These are phyloP conservation scores for Mesorhabditis spiculigera DNA, from an alignment of 2,888 invertebrate genomes.

Conservation along the genomic window DNA sequence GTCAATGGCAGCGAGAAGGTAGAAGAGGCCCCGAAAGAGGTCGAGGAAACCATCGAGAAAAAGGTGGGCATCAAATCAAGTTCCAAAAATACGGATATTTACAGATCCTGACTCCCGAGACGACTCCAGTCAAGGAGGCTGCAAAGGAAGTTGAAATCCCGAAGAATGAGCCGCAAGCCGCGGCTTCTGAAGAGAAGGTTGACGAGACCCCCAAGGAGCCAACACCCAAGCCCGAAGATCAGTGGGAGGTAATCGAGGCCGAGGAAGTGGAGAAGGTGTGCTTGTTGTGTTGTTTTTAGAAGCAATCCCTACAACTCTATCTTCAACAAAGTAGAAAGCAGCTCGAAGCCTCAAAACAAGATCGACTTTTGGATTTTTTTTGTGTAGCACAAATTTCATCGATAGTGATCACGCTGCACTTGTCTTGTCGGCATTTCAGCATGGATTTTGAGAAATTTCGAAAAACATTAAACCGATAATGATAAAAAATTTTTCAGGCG, in stretches of 20 bases:
- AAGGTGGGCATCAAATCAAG: background rate
- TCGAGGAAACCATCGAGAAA: background rate
- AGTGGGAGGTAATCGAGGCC: slow-evolving; percentile 21
- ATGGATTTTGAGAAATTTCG: too few species aligned
- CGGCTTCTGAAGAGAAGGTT: slow-evolving; percentile 7
- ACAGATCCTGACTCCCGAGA: slow-evolving; percentile 7
- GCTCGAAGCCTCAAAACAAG: too few species aligned
- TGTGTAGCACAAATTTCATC: too few species aligned
- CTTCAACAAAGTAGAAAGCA: too few species aligned
- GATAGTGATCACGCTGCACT: too few species aligned
- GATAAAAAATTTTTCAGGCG: slow-evolving; percentile 3
- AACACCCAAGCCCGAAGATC: slow-evolving; percentile 8
- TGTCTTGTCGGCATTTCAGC: too few species aligned
- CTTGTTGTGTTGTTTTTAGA: too few species aligned
- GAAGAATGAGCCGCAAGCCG: slow-evolving; percentile 7
- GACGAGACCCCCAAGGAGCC: slow-evolving; percentile 8
- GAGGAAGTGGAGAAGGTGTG: slow-evolving; percentile 21
- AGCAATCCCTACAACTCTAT: too few species aligned
- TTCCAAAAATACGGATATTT: too few species aligned
- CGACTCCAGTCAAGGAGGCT: slow-evolving; percentile 13
- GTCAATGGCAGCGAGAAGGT: slow-evolving; percentile 8
- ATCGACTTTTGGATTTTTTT: too few species aligned
- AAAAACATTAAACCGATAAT: too few species aligned
- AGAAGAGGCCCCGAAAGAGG: slow-evolving; percentile 1
- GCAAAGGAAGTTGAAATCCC: slow-evolving; percentile 8